Percentiles rank a stretch among this genome's conserved stretches.
phyloP scores from a whole-genome alignment of 2,797 vertebrate genomes.

The Avahi laniger region DNA sequence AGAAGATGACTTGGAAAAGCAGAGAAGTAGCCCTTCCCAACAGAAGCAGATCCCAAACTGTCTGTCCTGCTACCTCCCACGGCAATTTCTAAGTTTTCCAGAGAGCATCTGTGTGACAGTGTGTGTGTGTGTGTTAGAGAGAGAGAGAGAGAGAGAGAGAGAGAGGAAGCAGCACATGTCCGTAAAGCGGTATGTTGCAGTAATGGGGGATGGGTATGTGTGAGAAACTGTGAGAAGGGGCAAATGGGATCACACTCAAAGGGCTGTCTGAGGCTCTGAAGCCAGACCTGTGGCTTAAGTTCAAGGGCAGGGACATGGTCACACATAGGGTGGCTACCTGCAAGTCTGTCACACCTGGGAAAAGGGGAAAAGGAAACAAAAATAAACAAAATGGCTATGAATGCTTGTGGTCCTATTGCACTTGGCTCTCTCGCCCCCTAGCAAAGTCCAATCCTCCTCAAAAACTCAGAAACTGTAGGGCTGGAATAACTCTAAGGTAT shows the following conservation, averaged over 20 bases:
- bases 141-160: background rate
- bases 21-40: background rate
- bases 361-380: background rate
- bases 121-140: background rate
- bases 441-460: background rate
- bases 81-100: background rate
- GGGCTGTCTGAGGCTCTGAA: background rate
- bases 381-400: background rate
- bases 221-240: background rate
- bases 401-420: background rate
- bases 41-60: background rate
- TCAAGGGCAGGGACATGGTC: background rate
- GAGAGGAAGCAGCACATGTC: background rate
- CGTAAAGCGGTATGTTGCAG: background rate
- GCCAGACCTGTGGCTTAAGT: background rate
- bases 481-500: background rate
- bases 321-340: background rate
- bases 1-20: background rate
- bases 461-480: background rate
- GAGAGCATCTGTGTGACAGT: background rate
- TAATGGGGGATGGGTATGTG: background rate
- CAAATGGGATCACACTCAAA: background rate
- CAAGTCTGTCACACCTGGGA: background rate
- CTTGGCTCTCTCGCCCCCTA: background rate
- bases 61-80: background rate